Base-by-base conservation (phyloP, 2,113 vertebrate species). In the Lophius piscatorius region DNA sequence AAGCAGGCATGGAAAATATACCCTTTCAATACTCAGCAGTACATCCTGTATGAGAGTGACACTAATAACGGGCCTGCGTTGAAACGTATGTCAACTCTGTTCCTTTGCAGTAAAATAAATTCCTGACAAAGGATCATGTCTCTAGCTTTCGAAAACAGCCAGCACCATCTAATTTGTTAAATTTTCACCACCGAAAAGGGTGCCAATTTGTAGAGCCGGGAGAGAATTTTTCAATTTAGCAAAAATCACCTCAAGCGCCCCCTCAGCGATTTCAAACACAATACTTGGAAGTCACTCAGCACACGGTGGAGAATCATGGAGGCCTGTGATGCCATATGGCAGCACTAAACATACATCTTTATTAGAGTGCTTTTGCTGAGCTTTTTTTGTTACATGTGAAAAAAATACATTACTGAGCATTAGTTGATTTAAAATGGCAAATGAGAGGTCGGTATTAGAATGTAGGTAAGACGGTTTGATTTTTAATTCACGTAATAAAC, bases 11-110 rank as follows among this genome's bases (percentile, higher is more conserved):
- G 26, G 33, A 67, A 76, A 68, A 58, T 55, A 35, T n/a, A 56
- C 45, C 50, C 68, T 77, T 75, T 79, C 40, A 59, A 48, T 8
- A 38, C 59, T 59, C 63, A 40, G 50, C 62, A 17, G 20, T 56
- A 10, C 8, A 56, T 63, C 48, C 28, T 22, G 20, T 8, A 28
- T 63, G 64, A 59, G 73, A 80, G 57, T 74, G 73, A 78, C 80
- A 78, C 64, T 83, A 86, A 86, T 86, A 80, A 74, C 4, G 59
- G 77, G 69, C 65, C 71, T 60, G 64, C n/a, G 59, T 58, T 38
- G 26, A 42, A 48, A 63, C 29, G 14, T 66, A 70, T 57, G 76
- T 84, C 74, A 82, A 57, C 61, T 59, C 49, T 9, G 39, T 45
- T 67, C 73, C 48, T 24, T 17, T 2, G 1, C 56, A 66, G 62